Evolutionary conservation across 2,113 vertebrate genomes (phyloP).

Genomic region (Otolemur garnettii): DNA sequence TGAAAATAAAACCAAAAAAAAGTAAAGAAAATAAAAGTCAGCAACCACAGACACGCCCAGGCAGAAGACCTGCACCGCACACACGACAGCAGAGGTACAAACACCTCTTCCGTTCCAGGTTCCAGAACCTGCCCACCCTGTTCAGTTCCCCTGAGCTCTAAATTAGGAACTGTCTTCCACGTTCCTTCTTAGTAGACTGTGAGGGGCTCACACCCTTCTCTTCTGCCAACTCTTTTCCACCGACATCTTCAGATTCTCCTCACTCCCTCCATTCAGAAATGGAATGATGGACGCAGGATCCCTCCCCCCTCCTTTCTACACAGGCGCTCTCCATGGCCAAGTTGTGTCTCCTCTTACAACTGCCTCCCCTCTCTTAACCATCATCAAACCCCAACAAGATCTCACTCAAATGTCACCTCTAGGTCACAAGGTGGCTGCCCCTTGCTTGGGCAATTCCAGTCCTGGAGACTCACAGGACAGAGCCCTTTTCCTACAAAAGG

Average conservation of each 20-base stretch:
- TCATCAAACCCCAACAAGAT: not conserved
- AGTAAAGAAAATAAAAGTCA: not conserved
- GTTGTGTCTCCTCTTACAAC: not conserved
- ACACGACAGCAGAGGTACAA: not conserved
- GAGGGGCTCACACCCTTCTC: not conserved
- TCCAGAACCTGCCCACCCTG: not conserved
- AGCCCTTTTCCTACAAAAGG: not conserved
- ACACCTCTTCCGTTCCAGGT: not conserved
- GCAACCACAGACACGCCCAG: too few relatives aligned
- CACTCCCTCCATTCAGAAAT: not conserved
- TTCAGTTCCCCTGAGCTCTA: not conserved
- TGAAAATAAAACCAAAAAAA: not conserved
- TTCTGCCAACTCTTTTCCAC: not conserved
- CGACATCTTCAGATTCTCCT: not conserved
- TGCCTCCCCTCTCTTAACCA: not conserved
- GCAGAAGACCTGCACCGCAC: too few relatives aligned
- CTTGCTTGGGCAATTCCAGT: not conserved
- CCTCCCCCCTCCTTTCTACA: not conserved
- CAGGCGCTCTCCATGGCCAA: not conserved
- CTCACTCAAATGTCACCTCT: not conserved
- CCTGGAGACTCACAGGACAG: not conserved
- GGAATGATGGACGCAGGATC: rapidly evolving
- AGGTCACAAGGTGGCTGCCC: not conserved
- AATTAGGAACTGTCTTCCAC: not conserved
- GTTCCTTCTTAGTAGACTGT: not conserved